Percentiles rank a stretch among this genome's conserved stretches.
Conservation (phyloP, 2,888 invertebrate genomes). For the Ceriagrion tenellum region DNA sequence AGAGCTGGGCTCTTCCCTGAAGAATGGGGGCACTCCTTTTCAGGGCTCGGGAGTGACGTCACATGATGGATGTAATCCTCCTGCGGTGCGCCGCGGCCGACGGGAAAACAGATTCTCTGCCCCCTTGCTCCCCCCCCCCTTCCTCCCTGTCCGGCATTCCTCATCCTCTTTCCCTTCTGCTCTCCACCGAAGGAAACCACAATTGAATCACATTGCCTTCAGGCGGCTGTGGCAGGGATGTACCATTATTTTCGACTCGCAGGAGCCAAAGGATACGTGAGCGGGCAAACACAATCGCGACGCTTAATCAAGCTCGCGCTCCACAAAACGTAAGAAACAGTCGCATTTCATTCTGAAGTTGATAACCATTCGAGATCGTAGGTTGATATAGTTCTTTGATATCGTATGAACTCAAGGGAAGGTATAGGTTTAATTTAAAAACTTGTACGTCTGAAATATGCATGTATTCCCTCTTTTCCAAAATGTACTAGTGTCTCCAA, state of each 20-base stretch:
- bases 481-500: no score
- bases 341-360: no score
- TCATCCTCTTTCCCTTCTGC: background rate
- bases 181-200: background rate
- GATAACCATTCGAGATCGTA: no score
- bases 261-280: background rate
- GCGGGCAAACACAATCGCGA: background rate
- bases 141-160: no score
- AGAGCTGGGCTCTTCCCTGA: background rate
- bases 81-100: background rate
- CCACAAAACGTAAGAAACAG: no score
- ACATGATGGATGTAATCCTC: conserved; percentile 59
- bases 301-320: background rate
- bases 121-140: background rate
- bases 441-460: no score
- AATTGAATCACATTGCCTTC: conserved; percentile 36
- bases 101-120: background rate
- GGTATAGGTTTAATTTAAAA: no score
- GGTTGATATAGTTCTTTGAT: no score
- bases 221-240: background rate
- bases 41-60: background rate
- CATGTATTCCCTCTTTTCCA: no score
- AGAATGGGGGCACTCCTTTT: background rate
- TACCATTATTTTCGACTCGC: background rate
- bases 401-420: no score